These are phyloP conservation scores for Chrysina gloriosa DNA, from an alignment of 2,888 invertebrate genomes.

Conservation along the genomic window DNA sequence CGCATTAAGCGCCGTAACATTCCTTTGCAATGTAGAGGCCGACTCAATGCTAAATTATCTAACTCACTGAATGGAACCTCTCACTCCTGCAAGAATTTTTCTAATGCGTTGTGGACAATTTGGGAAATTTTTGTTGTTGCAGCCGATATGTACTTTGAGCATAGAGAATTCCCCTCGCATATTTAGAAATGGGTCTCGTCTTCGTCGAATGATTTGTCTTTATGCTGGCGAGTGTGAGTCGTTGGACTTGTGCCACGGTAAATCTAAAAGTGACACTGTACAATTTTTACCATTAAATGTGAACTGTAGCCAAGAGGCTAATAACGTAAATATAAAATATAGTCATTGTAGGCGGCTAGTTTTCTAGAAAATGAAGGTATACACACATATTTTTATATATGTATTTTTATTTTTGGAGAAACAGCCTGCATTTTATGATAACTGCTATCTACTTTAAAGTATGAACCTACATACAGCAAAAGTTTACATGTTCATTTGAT, in stretches of 20 bases:
- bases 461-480: no score
- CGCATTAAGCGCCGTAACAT: constrained; percentile 29
- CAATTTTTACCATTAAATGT: constrained; percentile 28
- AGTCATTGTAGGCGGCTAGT: not conserved
- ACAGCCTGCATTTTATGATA: no score
- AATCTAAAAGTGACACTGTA: constrained; percentile 31
- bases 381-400: no score
- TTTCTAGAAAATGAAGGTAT: no score
- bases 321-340: constrained; percentile 25
- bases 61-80: not conserved
- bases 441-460: no score
- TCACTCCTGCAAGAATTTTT: not conserved
- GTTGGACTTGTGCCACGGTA: constrained; percentile 29
- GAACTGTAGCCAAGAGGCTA: constrained; percentile 17
- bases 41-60: constrained; percentile 29
- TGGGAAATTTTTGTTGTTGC: not conserved
- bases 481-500: no score
- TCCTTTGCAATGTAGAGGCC: constrained; percentile 9
- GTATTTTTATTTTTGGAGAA: not conserved
- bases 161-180: constrained; percentile 11
- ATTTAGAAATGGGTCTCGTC: constrained; percentile 20
- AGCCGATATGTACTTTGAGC: constrained; percentile 1
- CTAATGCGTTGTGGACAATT: not conserved
- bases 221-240: not conserved
- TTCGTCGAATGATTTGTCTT: constrained; percentile 23